These are phyloP conservation scores for Rhaphigaster nebulosa DNA, from an alignment of 2,888 invertebrate species.

Conservation along the genomic window DNA sequence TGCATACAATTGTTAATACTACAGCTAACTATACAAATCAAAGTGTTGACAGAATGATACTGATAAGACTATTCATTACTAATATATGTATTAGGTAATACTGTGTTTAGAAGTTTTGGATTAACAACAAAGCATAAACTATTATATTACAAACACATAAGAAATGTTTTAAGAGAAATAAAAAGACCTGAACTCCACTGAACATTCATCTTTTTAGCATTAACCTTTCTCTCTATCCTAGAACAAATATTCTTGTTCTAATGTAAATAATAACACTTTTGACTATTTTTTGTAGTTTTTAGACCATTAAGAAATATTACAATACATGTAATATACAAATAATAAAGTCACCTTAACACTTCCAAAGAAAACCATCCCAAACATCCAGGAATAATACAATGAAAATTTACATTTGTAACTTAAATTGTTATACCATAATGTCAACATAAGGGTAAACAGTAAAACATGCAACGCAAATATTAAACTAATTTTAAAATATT, in stretches of 20 bases:
- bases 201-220: neutral
- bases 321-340: neutral
- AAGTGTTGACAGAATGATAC: too few relatives aligned
- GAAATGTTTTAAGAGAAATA: neutral
- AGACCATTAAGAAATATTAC: neutral
- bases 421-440: neutral
- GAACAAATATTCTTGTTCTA: neutral
- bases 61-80: too few relatives aligned
- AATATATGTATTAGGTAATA: neutral
- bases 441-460: neutral
- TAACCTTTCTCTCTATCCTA: neutral
- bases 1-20: too few relatives aligned
- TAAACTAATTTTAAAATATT: neutral
- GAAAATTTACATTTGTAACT: neutral
- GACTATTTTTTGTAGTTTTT: neutral
- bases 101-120: neutral
- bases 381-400: neutral
- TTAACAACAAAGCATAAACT: neutral
- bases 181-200: neutral
- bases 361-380: neutral
- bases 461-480: neutral
- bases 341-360: neutral
- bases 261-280: neutral
- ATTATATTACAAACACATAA: neutral
- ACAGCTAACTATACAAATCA: too few relatives aligned